These are phyloP conservation scores for Hippocampus mohnikei DNA, from an alignment of 2,113 vertebrate species.

Conservation along the genomic window DNA sequence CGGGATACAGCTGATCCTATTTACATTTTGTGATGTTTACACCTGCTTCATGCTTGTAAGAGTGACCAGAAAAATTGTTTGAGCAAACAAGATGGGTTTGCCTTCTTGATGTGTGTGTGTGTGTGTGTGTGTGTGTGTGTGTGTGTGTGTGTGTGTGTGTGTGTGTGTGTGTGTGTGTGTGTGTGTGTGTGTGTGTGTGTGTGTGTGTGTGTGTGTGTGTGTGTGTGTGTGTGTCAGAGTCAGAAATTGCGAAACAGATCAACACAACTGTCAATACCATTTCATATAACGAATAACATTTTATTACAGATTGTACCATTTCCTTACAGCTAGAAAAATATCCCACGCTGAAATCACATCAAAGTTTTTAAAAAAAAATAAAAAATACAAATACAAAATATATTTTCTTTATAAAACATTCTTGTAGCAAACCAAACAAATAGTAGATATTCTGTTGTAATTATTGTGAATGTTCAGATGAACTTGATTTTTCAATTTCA, in stretches of 20 bases:
- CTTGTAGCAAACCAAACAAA: conserved; percentile 8
- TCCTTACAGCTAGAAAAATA: conserved; percentile 37
- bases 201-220: neutral
- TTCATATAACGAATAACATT: conserved; percentile 40
- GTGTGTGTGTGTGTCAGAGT: neutral
- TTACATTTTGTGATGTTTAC: conserved; percentile 61
- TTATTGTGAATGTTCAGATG: conserved; percentile 24
- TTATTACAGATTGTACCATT: conserved; percentile 34
- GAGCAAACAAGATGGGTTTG: conserved; percentile 12
- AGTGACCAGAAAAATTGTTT: conserved; percentile 3
- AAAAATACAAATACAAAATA: conserved; percentile 4
- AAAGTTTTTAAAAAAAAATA: neutral
- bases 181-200: neutral
- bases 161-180: neutral
- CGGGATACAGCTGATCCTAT: conserved; percentile 24
- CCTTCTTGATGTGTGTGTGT: neutral
- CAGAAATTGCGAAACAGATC: conserved; percentile 7
- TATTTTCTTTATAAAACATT: conserved; percentile 34
- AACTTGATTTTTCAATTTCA: conserved; percentile 52
- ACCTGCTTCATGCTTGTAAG: conserved; percentile 33
- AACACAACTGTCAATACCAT: conserved; percentile 17
- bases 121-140: neutral
- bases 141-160: neutral
- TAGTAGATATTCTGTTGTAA: conserved; percentile 4
- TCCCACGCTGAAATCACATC: conserved; percentile 10